Evolutionary conservation across 2,113 vertebrate species (phyloP).

Genomic region (Psephotus haematonotus): DNA sequence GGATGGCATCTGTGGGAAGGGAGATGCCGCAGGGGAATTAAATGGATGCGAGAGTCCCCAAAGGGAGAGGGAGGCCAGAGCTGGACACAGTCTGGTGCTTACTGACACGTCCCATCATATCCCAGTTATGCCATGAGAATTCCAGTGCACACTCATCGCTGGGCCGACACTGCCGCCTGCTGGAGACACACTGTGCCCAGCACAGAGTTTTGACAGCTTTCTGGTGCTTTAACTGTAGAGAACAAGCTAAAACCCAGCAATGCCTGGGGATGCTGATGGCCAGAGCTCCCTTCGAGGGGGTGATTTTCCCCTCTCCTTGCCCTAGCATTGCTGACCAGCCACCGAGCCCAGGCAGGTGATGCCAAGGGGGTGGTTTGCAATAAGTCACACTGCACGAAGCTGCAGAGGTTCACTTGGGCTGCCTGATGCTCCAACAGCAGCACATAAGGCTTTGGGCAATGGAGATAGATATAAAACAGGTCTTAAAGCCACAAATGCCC

Average conservation of each 20-base stretch:
- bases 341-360: rapidly evolving
- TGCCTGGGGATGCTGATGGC: neutral
- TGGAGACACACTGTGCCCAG: neutral
- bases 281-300: neutral
- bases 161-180: constrained; percentile 24
- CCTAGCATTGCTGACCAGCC: neutral
- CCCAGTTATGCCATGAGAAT: neutral
- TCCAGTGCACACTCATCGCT: rapidly evolving
- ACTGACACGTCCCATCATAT: neutral
- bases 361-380: rapidly evolving
- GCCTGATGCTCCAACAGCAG: neutral
- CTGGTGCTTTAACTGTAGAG: rapidly evolving
- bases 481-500: neutral
- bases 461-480: neutral
- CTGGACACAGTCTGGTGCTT: neutral
- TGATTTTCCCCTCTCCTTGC: neutral
- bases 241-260: neutral
- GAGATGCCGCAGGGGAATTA: neutral
- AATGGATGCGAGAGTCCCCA: neutral
- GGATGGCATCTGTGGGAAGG: neutral
- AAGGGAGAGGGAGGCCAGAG: neutral
- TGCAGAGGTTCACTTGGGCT: neutral
- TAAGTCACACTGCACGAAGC: rapidly evolving
- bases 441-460: rapidly evolving
- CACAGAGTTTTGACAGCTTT: neutral